A percentile compares a stretch with the other conserved stretches of the same genome.
These are phyloP conservation scores for Pluvianellus socialis DNA, from an alignment of 2,113 vertebrate species.

Conservation along the genomic window DNA sequence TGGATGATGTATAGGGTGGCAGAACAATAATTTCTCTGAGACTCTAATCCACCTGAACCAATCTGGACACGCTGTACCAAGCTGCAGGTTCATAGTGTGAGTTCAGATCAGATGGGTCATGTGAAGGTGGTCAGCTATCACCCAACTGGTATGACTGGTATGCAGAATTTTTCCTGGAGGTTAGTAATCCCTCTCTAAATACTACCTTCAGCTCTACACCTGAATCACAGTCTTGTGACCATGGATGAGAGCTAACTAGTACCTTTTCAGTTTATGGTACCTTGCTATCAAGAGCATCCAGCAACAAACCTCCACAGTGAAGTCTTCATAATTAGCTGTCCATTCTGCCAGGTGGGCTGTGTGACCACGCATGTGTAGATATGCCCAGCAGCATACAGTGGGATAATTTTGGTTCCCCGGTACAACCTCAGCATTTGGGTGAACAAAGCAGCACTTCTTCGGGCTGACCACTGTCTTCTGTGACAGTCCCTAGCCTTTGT, in stretches of 20 bases:
- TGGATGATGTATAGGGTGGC: background rate
- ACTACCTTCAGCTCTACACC: background rate
- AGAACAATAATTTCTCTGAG: background rate
- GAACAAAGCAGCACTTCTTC: background rate
- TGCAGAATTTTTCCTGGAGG: background rate
- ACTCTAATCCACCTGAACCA: background rate
- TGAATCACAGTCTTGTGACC: background rate
- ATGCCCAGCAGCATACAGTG: background rate
- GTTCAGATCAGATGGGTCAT: background rate
- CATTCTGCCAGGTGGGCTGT: background rate
- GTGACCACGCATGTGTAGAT: rapidly evolving
- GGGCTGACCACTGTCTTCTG: too few relatives aligned
- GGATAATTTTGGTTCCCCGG: background rate
- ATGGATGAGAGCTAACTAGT: background rate
- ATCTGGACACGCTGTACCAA: background rate
- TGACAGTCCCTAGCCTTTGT: background rate
- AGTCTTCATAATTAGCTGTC: background rate
- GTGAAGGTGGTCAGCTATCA: background rate
- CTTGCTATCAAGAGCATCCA: background rate
- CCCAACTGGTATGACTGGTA: background rate
- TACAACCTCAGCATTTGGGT: background rate
- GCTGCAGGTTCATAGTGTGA: background rate
- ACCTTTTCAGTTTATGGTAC: background rate
- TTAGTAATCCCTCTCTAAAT: background rate
- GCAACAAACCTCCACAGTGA: background rate